phyloP scores from a whole-genome alignment of 1,140 invertebrate genomes.

The Ceratina calcarata region DNA sequence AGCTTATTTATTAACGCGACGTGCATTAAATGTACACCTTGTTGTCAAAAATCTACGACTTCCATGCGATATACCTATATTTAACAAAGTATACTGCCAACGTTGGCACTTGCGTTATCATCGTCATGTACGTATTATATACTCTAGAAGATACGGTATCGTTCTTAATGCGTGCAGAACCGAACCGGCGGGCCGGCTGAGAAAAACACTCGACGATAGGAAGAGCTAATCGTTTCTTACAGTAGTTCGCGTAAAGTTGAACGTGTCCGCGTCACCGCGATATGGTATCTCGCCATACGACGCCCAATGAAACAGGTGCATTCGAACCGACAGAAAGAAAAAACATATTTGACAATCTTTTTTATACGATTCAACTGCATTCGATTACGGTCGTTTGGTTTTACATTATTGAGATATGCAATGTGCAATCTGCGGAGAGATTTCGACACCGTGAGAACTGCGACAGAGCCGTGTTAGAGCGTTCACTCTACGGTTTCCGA shows the following conservation, averaged over 20 bases:
- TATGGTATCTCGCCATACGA: slow-evolving; percentile 14
- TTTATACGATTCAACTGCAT: slow-evolving; percentile 14
- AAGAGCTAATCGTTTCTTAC: slow-evolving; percentile 40
- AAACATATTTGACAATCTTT: slow-evolving; percentile 20
- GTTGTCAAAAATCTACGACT: slow-evolving; percentile 29
- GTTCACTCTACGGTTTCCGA: no score
- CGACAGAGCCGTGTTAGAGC: no score
- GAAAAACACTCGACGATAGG: slow-evolving; percentile 50
- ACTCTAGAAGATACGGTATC: slow-evolving; percentile 41
- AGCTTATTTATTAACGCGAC: slow-evolving; percentile 48
- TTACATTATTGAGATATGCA: not conserved
- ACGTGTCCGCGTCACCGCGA: slow-evolving; percentile 27
- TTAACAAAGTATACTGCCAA: slow-evolving; percentile 31
- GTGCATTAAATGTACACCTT: slow-evolving; percentile 15
- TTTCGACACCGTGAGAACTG: not conserved
- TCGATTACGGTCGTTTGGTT: not conserved
- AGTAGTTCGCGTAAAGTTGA: slow-evolving; percentile 29
- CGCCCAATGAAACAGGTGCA: slow-evolving; percentile 11
- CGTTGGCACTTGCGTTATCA: slow-evolving; percentile 38
- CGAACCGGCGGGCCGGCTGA: slow-evolving; percentile 61
- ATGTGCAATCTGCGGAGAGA: no score
- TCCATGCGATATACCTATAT: slow-evolving; percentile 49
- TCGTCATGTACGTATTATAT: slow-evolving; percentile 41
- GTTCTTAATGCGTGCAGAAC: slow-evolving; percentile 49
- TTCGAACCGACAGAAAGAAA: slow-evolving; percentile 24